These are phyloP conservation scores for Sycophila texana DNA, from an alignment of 2,888 invertebrate genomes.

Conservation along the genomic window DNA sequence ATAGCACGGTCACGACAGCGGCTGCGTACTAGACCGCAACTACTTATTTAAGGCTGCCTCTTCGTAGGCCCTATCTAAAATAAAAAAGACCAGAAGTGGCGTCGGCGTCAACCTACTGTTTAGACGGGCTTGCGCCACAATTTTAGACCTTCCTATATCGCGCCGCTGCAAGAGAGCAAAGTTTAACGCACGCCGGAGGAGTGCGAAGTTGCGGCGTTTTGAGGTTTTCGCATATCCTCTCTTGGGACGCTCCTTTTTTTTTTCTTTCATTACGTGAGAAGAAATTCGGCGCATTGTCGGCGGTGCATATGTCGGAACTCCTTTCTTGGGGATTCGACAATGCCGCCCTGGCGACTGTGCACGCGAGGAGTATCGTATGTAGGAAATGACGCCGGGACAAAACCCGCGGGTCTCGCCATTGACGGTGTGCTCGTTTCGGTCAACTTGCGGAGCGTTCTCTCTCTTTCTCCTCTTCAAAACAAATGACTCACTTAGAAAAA, in stretches of 20 bases:
- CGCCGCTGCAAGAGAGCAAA: conserved; percentile 18
- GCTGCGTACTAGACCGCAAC: conserved; percentile 10
- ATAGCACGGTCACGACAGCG: neutral
- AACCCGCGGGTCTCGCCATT: conserved; percentile 21
- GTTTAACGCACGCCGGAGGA: conserved; percentile 8
- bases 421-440: neutral
- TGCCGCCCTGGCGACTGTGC: neutral
- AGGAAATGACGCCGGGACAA: conserved; percentile 30
- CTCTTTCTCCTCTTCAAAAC: conserved; percentile 7
- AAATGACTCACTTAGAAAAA: conserved; percentile 39
- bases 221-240: neutral
- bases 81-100: neutral
- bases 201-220: conserved; percentile 12
- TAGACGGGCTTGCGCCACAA: no score
- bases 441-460: neutral
- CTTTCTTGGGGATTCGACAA: neutral
- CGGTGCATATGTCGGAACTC: conserved; percentile 36
- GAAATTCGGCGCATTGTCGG: conserved; percentile 42
- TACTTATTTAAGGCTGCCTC: neutral
- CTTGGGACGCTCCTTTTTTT: conserved; percentile 39
- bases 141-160: no score
- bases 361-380: conserved; percentile 8
- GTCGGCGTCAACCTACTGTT: neutral
- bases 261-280: conserved; percentile 46
- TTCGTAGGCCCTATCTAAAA: conserved; percentile 13